Evolutionary conservation across 2,113 vertebrate genomes (phyloP).

Genomic region (Takifugu flavidus): DNA sequence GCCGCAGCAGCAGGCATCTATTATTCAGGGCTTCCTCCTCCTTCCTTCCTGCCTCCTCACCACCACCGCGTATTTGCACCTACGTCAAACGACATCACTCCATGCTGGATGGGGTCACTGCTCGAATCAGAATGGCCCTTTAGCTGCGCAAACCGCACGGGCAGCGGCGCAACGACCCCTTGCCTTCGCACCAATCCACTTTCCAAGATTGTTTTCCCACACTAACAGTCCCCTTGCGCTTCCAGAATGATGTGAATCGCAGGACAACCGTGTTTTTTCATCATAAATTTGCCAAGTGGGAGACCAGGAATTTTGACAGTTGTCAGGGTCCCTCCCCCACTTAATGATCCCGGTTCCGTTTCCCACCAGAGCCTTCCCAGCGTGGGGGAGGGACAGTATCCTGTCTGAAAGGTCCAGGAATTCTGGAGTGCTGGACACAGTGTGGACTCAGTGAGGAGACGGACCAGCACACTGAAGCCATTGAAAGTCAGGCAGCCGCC

Average conservation of each 20-base stretch:
- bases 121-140: no score
- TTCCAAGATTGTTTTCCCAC: conserved; percentile 59
- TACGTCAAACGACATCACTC: no score
- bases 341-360: conserved; percentile 19
- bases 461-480: conserved; percentile 60
- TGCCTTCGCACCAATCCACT: conserved; percentile 5
- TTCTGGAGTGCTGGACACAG: conserved; percentile 37
- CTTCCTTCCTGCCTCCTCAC: conserved; percentile 16
- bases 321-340: conserved; percentile 26
- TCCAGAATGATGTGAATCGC: conserved; percentile 36
- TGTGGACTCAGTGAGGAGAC: conserved; percentile 53
- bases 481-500: conserved; percentile 49
- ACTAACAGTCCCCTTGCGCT: conserved; percentile 37
- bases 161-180: conserved; percentile 1
- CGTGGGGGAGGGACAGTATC: conserved; percentile 33
- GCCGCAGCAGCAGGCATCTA: background rate
- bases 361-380: conserved; percentile 37
- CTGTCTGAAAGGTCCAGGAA: conserved; percentile 49
- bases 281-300: conserved; percentile 25
- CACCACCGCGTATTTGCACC: conserved; percentile 4
- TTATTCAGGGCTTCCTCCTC: conserved; percentile 13
- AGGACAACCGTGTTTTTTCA: conserved; percentile 18
- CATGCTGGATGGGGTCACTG: no score
- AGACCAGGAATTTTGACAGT: conserved; percentile 24
- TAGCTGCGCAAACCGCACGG: no score